These are phyloP conservation scores for Podarcis raffonei DNA, from an alignment of 2,113 vertebrate species.

Conservation along the genomic window DNA sequence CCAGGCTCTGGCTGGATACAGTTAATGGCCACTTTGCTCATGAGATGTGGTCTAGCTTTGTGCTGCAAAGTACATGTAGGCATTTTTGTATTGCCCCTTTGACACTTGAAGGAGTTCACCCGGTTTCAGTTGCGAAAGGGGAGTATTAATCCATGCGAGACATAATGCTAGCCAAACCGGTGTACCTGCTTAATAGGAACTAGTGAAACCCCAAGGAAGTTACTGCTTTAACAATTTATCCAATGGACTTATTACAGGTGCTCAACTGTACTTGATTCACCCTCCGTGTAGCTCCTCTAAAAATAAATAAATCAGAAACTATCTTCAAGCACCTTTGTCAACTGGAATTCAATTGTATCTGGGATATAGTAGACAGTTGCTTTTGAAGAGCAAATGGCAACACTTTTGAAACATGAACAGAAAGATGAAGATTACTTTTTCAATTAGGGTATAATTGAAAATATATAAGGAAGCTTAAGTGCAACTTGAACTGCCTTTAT, in stretches of 20 bases:
- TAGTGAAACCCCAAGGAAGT: not conserved
- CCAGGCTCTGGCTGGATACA: not conserved
- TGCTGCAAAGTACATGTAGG: not conserved
- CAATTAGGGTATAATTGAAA: not conserved
- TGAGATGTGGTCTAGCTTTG: not conserved
- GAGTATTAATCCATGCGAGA: not conserved
- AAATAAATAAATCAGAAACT: not conserved
- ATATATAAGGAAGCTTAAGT: slow-evolving; percentile 7
- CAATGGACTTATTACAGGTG: not conserved
- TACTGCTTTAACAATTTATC: not conserved
- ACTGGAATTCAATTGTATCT: not conserved
- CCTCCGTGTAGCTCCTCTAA: not conserved
- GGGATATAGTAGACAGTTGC: not conserved
- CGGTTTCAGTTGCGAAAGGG: not conserved
- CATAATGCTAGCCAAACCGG: not conserved
- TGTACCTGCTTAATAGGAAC: not conserved
- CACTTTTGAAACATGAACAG: not conserved
- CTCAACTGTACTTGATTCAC: not conserved
- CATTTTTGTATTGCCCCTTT: not conserved
- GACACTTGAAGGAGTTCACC: not conserved
- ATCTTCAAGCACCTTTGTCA: not conserved
- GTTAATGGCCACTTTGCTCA: not conserved
- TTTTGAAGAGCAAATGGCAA: not conserved
- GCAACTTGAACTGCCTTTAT: not conserved
- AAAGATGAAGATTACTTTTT: not conserved